phyloP scores from a whole-genome alignment of 2,113 vertebrate genomes.

The Chaetodon trifascialis region DNA sequence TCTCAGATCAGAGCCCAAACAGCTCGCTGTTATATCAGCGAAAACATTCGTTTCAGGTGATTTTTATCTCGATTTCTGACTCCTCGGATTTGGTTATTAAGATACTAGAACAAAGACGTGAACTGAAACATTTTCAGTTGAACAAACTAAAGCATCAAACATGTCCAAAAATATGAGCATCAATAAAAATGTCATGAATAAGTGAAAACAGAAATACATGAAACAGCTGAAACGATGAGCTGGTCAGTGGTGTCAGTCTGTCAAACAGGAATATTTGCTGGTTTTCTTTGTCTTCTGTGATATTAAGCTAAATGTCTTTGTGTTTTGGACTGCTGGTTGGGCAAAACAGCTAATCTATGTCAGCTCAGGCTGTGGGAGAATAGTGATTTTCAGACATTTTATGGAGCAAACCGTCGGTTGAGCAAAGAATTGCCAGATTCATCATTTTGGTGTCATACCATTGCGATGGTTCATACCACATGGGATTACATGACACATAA shows the following conservation, averaged over 20 bases:
- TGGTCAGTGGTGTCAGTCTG: not conserved
- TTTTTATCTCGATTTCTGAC: not conserved
- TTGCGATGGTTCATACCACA: not conserved
- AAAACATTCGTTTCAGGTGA: fast-evolving
- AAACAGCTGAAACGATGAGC: not conserved
- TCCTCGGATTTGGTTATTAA: not conserved
- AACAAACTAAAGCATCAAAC: not conserved
- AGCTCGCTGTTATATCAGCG: not conserved
- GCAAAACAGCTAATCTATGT: not conserved
- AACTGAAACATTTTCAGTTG: not conserved
- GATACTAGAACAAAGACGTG: no score
- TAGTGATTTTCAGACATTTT: not conserved
- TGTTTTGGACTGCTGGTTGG: no score
- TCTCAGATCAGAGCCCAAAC: not conserved
- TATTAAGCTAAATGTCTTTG: not conserved
- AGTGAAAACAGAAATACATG: not conserved
- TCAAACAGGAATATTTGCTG: not conserved
- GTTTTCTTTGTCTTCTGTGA: no score
- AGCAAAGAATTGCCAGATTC: not conserved
- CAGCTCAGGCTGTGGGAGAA: no score
- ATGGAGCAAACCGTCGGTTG: not conserved
- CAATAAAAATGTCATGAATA: not conserved
- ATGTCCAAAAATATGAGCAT: not conserved
- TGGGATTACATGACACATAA: not conserved
- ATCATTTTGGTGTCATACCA: not conserved